Evolutionary conservation across 53 echinoderm and acorn worm species (phyloP), one percentile per base, ranked within the genome.

Genomic region (Actinopyga echinites): DNA sequence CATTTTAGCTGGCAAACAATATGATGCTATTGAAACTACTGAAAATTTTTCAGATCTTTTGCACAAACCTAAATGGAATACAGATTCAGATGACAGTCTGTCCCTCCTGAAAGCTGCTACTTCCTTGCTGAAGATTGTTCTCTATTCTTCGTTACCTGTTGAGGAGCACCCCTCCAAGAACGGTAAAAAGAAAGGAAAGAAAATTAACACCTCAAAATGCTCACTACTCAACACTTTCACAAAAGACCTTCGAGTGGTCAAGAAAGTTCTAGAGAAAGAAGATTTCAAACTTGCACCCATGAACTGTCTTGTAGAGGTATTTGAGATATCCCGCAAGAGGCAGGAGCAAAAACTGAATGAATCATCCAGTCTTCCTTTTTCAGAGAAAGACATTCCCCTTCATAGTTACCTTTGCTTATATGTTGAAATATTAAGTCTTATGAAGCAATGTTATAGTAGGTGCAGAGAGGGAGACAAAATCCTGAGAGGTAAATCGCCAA

Each of bases 281-380:
- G 63, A 77, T 42, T 30, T 64, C 85, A 25, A 34, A 38, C 29
- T 59, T 52, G 17, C 53, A 19, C 23, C 64, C 65, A 13, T 88
- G 62, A 82, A 82, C 67, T 84, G 79, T 32, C 66, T 96, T 0
- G 83, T 91, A 10, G 93, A 93, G 20, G 63, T 89, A 12, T 57
- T 84, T 9, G 96, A 94, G 57, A 60, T 96, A 33, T 85, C 92
- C 35, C 83, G 86, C 67, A 96, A 94, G 64, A 61, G 26, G 21
- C 61, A 90, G 25, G 93, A 91, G 24, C 67, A 35, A 22, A 68
- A 4, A 9, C 19, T 83, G 6, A 43, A 45, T 9, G n/a, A 61
- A 32, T 30, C 13, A 29, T 79, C 38, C 21, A 25, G 8, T 21
- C 30, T 19, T 15, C 45, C 45, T 49, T 69, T 82, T 1, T 59